Evolutionary conservation across 2,888 invertebrate species (phyloP), one percentile per base, ranked within the genome.

Genomic region (Apodemia duryi): DNA sequence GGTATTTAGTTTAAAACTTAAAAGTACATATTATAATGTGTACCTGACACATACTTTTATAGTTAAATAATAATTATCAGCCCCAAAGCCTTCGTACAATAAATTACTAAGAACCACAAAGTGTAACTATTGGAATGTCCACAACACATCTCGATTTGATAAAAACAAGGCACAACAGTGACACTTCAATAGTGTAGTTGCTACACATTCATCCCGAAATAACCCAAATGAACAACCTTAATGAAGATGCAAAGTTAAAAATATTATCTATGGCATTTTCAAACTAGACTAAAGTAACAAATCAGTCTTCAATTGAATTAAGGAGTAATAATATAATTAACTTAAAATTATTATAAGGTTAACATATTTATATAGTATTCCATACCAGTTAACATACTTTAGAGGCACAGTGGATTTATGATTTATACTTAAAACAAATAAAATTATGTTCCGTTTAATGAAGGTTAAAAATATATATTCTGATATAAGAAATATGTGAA

Each of bases 221-320:
- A 61, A 65, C 61, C 61, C 49, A 35, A 61, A 35, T 82, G 82
- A 79, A 73, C 74, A 81, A 83, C 80, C 78, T 83, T 84, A 77
- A 76, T 79, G 79, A 76, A 82, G 78, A 80, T 78, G 82, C 79
- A 77, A 84, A 84, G 79, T 80, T 77, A 82, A 84, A 46, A 76
- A 75, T 80, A 83, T 83, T 86, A 88, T 90, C 90, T 90, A 91
- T 91, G 91, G 91, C 91, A 91, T 91, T 89, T 84, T 87, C 86
- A 85, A 91, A 91, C 90, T 91, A 91, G 91, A 91, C 90, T 91
- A 91, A 81, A 89, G 83, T 90, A 91, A 91, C 88, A 87, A 90
- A 91, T 92, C 92, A 92, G 92, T 92, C 92, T 92, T 92, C 83
- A 80, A 87, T 84, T 65, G 72, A 84, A 88, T 84, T 88, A 89